Conservation (phyloP, 1,140 invertebrate species). For the Drosophila lacertosa region DNA sequence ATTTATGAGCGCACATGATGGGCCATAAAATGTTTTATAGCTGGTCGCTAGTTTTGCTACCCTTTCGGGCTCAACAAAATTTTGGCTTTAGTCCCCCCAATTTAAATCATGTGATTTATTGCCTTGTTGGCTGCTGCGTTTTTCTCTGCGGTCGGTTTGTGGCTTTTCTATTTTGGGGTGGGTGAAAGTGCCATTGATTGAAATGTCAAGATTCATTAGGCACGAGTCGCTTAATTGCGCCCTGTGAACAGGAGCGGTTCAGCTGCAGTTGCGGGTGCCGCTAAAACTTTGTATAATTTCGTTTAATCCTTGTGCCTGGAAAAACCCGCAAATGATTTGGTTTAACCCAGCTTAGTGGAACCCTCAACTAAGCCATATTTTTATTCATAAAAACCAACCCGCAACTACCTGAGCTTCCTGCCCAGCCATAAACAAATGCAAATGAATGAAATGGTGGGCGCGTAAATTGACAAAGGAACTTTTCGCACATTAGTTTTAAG, state of each 20-base stretch:
- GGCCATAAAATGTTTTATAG: conserved; percentile 80
- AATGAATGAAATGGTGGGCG: conserved; percentile 73
- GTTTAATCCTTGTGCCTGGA: conserved; percentile 7
- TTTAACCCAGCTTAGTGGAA: conserved; percentile 42
- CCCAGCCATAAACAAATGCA: conserved; percentile 48
- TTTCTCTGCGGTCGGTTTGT: conserved; percentile 24
- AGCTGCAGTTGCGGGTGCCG: conserved; percentile 8
- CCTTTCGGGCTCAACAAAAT: conserved; percentile 71
- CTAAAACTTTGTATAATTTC: conserved; percentile 8
- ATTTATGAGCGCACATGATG: conserved; percentile 79
- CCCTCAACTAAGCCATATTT: conserved; percentile 18
- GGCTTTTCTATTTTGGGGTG: conserved; percentile 19
- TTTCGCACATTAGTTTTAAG: conserved; percentile 80
- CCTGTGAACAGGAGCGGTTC: conserved; percentile 33
- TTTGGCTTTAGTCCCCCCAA: conserved; percentile 64
- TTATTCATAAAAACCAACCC: conserved; percentile 57
- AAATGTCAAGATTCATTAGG: conserved; percentile 80
- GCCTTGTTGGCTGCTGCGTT: conserved; percentile 37
- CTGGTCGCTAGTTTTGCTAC: conserved; percentile 28
- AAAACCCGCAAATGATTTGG: conserved; percentile 27
- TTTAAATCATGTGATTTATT: conserved; percentile 80
- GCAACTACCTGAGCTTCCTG: conserved; percentile 57
- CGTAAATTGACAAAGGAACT: conserved; percentile 76
- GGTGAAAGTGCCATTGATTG: conserved; percentile 67
- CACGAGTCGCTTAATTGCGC: conserved; percentile 28